phyloP scores from a whole-genome alignment of 2,888 invertebrate species.

The Caenorhabditis sp. region DNA sequence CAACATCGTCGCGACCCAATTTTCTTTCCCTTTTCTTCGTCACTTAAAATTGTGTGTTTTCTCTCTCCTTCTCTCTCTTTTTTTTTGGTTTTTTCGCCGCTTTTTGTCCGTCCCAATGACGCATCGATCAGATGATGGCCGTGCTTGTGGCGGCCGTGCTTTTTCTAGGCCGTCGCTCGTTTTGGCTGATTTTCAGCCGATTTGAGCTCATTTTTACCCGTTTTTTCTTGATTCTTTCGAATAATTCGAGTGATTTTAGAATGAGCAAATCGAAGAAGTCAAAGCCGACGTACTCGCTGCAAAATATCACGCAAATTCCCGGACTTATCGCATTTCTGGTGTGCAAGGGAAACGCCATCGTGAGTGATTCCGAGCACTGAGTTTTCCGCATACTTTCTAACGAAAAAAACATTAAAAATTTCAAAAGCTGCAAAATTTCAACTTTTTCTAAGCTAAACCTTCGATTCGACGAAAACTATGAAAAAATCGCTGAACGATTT shows the following conservation, averaged over 20 bases:
- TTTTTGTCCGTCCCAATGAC: not conserved
- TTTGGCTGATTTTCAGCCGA: not conserved
- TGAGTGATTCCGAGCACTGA: no score
- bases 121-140: not conserved
- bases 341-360: conserved; percentile 41
- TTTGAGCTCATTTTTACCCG: not conserved
- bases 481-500: not conserved
- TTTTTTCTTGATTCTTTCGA: not conserved
- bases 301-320: conserved; percentile 39
- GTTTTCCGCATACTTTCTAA: no score
- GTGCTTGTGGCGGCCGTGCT: conserved; percentile 27
- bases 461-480: not conserved
- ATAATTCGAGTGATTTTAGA: conserved; percentile 3
- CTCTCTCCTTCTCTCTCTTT: not conserved
- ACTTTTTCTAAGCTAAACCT: not conserved
- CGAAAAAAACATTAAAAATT: no score
- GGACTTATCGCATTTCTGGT: conserved; percentile 39
- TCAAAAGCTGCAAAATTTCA: not conserved
- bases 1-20: conserved; percentile 6
- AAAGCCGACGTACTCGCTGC: conserved; percentile 36
- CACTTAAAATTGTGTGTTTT: not conserved
- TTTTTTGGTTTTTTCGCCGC: not conserved
- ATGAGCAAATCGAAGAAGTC: conserved; percentile 40
- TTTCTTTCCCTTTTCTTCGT: conserved; percentile 4
- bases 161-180: conserved; percentile 30